These are phyloP conservation scores for Heteromormyrus szaboi DNA, from an alignment of 2,797 vertebrate genomes.

Conservation along the genomic window DNA sequence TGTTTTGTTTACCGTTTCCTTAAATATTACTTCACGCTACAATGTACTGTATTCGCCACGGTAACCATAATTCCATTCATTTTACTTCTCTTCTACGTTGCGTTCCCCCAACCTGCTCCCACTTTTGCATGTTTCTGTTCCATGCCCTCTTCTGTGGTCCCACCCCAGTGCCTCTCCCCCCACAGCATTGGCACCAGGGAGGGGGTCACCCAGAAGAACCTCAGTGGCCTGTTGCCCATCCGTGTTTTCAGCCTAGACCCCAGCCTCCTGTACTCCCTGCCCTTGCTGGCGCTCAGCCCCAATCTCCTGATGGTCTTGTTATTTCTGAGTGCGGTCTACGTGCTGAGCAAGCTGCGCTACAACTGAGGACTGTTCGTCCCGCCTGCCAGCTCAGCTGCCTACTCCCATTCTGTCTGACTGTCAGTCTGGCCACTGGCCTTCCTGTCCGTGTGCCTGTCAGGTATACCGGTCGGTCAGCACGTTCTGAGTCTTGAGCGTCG, in stretches of 20 bases:
- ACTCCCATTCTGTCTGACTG: background rate
- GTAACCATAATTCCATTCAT: background rate
- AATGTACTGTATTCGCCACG: conserved; percentile 11
- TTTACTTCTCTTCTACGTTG: conserved; percentile 29
- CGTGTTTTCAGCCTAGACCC: conserved; percentile 93
- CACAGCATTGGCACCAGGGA: conserved; percentile 97
- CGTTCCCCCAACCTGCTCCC: conserved; percentile 25
- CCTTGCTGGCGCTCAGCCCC: conserved; percentile 91
- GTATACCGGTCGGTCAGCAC: background rate
- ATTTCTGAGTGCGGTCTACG: conserved; percentile 90
- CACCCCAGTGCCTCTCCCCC: conserved; percentile 54
- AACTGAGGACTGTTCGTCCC: conserved; percentile 62
- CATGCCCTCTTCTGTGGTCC: background rate
- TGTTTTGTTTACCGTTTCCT: background rate
- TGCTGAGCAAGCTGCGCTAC: conserved; percentile 93
- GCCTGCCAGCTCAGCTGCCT: background rate
- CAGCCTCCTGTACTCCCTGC: conserved; percentile 95
- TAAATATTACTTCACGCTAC: background rate
- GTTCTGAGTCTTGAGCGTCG: background rate
- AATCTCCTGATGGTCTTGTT: conserved; percentile 98
- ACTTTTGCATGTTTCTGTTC: conserved; percentile 20
- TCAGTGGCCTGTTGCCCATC: conserved; percentile 93
- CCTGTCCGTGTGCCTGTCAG: background rate
- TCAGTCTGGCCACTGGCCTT: background rate
- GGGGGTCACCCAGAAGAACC: conserved; percentile 98